A percentile compares a stretch with the other conserved stretches of the same genome.
Evolutionary conservation across 2,888 invertebrate genomes (phyloP).

Genomic region (Cephus sareptanus): DNA sequence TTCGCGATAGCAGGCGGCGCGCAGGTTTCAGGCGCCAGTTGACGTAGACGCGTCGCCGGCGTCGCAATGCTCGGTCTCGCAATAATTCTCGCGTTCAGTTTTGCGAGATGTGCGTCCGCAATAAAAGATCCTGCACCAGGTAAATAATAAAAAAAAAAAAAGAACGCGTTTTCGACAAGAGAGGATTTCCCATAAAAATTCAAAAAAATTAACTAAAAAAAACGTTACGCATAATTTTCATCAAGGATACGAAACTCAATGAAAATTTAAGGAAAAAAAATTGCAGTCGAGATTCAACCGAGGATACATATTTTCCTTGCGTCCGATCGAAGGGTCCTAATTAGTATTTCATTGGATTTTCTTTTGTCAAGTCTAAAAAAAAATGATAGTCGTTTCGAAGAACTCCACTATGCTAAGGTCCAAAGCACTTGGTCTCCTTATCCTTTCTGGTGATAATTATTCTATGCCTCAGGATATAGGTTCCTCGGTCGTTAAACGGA

Average conservation of each 20-base stretch:
- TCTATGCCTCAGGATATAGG: constrained; percentile 42
- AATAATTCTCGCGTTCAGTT: constrained; percentile 49
- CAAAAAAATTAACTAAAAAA: no score
- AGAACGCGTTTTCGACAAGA: not conserved
- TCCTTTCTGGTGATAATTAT: constrained; percentile 59
- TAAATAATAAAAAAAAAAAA: constrained; percentile 29
- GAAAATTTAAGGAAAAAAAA: no score
- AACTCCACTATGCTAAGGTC: constrained; percentile 32
- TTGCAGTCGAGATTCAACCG: no score
- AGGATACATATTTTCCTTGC: no score
- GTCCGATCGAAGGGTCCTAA: no score
- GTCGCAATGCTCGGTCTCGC: constrained; percentile 58
- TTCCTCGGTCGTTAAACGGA: constrained; percentile 42
- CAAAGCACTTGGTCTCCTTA: constrained; percentile 45
- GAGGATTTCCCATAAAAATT: not conserved
- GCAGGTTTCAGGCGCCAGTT: constrained; percentile 48
- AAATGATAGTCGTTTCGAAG: not conserved
- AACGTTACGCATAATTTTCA: no score
- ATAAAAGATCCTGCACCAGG: constrained; percentile 60
- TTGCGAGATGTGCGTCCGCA: constrained; percentile 58
- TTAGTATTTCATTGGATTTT: not conserved
- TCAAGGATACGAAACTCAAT: no score
- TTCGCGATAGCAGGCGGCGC: constrained; percentile 25
- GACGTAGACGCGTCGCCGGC: constrained; percentile 60
- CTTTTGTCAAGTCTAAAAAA: not conserved